These are phyloP conservation scores for Melipona beecheii DNA, from an alignment of 2,888 invertebrate species.

Conservation along the genomic window DNA sequence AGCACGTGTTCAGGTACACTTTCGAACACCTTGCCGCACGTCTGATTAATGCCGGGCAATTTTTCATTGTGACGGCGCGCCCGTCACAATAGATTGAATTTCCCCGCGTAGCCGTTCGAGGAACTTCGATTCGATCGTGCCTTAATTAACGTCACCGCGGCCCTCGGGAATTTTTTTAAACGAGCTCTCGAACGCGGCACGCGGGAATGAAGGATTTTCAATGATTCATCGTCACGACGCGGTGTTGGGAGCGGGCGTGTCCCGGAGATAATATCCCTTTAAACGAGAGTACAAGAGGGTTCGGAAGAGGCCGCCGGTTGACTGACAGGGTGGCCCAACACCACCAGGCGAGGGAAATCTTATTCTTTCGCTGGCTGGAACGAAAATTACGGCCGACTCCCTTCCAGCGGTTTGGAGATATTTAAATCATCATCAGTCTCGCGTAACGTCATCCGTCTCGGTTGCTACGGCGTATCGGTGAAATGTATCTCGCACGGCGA, in stretches of 20 bases:
- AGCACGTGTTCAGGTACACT: background rate
- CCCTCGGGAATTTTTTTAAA: constrained; percentile 56
- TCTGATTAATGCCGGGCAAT: constrained; percentile 17
- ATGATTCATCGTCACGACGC: constrained; percentile 71
- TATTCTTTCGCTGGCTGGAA: constrained; percentile 59
- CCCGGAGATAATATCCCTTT: constrained; percentile 68
- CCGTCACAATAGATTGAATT: constrained; percentile 40
- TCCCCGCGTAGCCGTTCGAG: background rate
- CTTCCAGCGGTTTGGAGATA: constrained; percentile 49
- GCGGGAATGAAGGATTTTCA: constrained; percentile 59
- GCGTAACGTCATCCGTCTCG: constrained; percentile 53
- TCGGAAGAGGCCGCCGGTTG: constrained; percentile 46
- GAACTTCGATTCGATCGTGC: constrained; percentile 37
- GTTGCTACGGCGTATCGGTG: constrained; percentile 43
- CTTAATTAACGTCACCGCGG: constrained; percentile 69
- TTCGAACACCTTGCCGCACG: background rate
- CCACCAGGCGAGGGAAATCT: constrained; percentile 59
- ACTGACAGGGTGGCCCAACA: constrained; percentile 54
- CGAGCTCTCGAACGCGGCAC: constrained; percentile 24
- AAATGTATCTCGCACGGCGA: constrained; percentile 44
- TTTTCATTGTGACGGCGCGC: constrained; percentile 9
- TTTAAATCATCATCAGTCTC: constrained; percentile 71
- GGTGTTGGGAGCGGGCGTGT: constrained; percentile 60
- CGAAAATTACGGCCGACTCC: constrained; percentile 36
- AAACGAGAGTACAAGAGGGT: constrained; percentile 54